Conservation (phyloP, 2,888 invertebrate genomes). For the Plebejus anna region DNA sequence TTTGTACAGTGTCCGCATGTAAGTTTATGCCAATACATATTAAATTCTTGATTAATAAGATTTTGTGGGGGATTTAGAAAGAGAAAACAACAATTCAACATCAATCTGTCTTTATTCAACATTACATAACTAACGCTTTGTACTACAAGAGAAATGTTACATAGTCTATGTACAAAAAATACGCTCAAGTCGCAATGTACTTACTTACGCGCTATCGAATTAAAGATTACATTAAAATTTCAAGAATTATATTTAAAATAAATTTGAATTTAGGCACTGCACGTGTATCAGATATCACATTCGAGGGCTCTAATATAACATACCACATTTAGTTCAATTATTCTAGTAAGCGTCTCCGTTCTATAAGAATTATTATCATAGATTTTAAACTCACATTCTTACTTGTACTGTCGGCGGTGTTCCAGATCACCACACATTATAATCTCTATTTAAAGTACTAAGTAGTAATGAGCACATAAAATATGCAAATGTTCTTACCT, state of each 20-base stretch:
- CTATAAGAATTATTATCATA: constrained; percentile 70
- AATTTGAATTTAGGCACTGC: constrained; percentile 77
- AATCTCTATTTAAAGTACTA: no score
- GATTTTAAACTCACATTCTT: constrained; percentile 43
- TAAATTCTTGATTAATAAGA: no score
- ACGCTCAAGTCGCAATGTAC: constrained; percentile 50
- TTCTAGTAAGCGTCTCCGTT: constrained; percentile 77
- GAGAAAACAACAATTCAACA: constrained; percentile 51
- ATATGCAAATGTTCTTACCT: no score
- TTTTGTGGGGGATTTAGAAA: neutral
- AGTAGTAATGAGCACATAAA: no score
- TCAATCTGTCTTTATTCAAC: constrained; percentile 77
- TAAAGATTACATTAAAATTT: constrained; percentile 40
- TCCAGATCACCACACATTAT: neutral
- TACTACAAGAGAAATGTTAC: constrained; percentile 71
- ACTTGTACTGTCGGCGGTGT: neutral
- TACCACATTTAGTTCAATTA: constrained; percentile 61
- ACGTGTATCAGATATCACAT: constrained; percentile 75
- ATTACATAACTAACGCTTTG: constrained; percentile 70
- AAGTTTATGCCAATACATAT: no score
- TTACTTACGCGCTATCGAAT: constrained; percentile 45
- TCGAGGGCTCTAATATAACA: constrained; percentile 59
- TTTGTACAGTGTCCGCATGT: no score
- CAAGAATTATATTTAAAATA: constrained; percentile 51
- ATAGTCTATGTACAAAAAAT: constrained; percentile 65